Conservation (phyloP, 2,888 invertebrate genomes). For the Parelbella ahira region DNA sequence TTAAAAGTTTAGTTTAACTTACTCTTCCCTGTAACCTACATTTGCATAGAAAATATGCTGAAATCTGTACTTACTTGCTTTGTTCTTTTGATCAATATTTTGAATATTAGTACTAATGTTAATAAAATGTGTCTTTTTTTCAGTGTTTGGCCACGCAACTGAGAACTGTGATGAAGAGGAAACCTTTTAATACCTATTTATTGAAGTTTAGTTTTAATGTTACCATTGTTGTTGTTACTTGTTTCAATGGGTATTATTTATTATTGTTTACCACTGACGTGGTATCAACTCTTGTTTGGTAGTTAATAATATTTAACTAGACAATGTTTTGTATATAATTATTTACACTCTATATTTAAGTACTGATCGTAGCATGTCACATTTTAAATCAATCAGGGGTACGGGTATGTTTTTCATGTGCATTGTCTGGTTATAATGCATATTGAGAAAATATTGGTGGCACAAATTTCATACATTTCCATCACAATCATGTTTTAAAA, state of each 20-base stretch:
- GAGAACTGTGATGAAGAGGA: conserved; percentile 93
- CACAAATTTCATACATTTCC: conserved; percentile 54
- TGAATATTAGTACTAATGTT: not conserved
- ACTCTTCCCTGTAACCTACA: too few species aligned
- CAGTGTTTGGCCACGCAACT: conserved; percentile 94
- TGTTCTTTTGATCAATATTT: too few species aligned
- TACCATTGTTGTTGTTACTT: conserved; percentile 73
- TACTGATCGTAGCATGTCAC: conserved; percentile 57
- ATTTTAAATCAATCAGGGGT: conserved; percentile 55
- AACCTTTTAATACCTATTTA: conserved; percentile 83
- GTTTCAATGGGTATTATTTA: conserved; percentile 69
- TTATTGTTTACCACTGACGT: conserved; percentile 59
- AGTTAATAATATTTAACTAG: conserved; percentile 42
- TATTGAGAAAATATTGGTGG: conserved; percentile 56
- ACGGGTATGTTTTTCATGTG: conserved; percentile 58
- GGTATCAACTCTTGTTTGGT: conserved; percentile 53
- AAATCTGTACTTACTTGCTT: not conserved
- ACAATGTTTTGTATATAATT: conserved; percentile 67
- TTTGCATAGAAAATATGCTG: too few species aligned
- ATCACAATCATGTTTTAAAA: conserved; percentile 68
- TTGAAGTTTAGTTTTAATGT: conserved; percentile 60
- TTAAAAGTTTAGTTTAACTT: too few species aligned
- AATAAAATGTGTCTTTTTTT: conserved; percentile 43
- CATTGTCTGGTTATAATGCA: conserved; percentile 72
- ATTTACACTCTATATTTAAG: conserved; percentile 50